Evolutionary conservation across 2,888 invertebrate species (phyloP).

Genomic region (Mythimna loreyi): DNA sequence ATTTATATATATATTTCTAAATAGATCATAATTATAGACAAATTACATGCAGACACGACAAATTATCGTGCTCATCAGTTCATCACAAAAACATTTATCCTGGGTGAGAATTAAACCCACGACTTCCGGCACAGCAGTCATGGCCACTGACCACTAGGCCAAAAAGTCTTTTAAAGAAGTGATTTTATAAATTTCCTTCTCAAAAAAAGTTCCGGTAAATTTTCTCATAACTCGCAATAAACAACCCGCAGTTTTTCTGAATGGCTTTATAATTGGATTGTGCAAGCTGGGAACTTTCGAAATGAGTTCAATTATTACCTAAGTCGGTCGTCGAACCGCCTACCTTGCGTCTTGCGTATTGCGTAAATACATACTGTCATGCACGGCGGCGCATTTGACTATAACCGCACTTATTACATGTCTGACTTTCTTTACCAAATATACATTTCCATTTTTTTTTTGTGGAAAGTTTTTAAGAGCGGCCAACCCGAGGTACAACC

Average conservation of each 20-base stretch:
- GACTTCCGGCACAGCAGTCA: too few relatives aligned
- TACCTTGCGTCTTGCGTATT: conserved; percentile 34
- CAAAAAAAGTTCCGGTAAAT: too few relatives aligned
- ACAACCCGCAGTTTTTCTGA: conserved; percentile 9
- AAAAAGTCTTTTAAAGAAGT: too few relatives aligned
- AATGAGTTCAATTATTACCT: conserved; percentile 52
- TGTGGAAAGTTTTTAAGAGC: too few relatives aligned
- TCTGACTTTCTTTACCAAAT: conserved; percentile 33
- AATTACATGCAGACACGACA: too few relatives aligned
- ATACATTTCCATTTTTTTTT: background rate
- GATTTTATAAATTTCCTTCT: background rate
- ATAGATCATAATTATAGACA: too few relatives aligned
- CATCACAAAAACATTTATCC: too few relatives aligned
- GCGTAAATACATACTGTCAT: conserved; percentile 52
- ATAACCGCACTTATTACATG: conserved; percentile 28
- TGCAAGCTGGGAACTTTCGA: conserved; percentile 52
- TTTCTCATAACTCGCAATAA: background rate
- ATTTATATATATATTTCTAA: too few relatives aligned
- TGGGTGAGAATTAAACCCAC: too few relatives aligned
- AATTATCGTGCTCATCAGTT: too few relatives aligned
- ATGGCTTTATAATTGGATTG: conserved; percentile 24
- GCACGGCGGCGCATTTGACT: conserved; percentile 45
- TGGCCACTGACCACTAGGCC: too few relatives aligned
- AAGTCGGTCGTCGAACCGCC: conserved; percentile 54
- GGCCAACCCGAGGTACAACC: too few relatives aligned